These are phyloP conservation scores for Phymorhynchus buccinoides DNA, from an alignment of 1,140 invertebrate species.

Conservation along the genomic window DNA sequence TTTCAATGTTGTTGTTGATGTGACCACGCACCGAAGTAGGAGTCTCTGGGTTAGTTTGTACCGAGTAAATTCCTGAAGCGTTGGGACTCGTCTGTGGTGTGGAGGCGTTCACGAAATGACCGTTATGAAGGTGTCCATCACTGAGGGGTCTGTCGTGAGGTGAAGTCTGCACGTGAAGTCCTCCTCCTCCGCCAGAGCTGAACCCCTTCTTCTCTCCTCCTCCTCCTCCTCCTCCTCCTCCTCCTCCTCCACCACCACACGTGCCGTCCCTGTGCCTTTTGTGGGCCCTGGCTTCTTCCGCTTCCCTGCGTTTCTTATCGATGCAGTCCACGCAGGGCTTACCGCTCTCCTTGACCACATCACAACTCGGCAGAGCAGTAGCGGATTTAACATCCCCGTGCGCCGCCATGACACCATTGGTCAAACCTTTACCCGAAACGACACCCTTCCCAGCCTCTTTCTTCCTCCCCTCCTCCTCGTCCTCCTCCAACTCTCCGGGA, in stretches of 20 bases:
- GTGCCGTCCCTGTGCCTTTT: not conserved
- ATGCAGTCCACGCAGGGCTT: not conserved
- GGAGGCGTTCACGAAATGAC: not conserved
- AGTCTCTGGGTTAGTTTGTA: not conserved
- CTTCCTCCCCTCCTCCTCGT: not conserved
- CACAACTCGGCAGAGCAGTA: not conserved
- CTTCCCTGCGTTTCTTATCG: not conserved
- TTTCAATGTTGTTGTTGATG: not conserved
- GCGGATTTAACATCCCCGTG: not conserved
- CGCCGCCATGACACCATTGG: not conserved
- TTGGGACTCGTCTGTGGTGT: not conserved
- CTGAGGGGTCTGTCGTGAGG: not conserved
- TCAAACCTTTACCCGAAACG: not conserved
- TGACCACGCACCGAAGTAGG: no score
- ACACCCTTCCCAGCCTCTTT: not conserved
- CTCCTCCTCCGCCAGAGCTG: not conserved
- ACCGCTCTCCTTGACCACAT: not conserved
- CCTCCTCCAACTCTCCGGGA: not conserved
- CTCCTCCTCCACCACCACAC: no score
- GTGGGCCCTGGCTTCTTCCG: not conserved
- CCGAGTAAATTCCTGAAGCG: not conserved
- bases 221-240: no score
- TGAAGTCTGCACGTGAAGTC: not conserved
- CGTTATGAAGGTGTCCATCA: not conserved
- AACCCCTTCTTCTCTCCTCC: not conserved